A percentile compares a stretch with the other conserved stretches of the same genome.
These are phyloP conservation scores for Drosophila pandora DNA, from an alignment of 1,140 invertebrate species.

Conservation along the genomic window DNA sequence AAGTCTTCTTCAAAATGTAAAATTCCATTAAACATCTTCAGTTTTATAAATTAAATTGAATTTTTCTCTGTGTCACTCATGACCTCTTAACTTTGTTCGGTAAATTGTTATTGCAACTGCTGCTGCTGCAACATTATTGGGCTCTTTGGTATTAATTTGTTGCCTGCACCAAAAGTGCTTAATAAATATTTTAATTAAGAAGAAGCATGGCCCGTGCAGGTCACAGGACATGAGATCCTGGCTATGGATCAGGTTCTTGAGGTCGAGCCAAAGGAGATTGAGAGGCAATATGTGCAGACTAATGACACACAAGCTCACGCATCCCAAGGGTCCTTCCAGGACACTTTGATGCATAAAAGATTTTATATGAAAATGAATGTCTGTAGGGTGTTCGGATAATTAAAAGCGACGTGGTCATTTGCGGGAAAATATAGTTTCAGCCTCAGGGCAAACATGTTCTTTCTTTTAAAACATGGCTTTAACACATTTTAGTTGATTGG, in stretches of 20 bases:
- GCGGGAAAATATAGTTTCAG: not conserved
- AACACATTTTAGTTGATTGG: too few relatives aligned
- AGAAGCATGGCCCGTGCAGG: slow-evolving; percentile 7
- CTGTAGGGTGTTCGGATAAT: not conserved
- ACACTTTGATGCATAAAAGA: slow-evolving; percentile 35
- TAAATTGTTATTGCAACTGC: slow-evolving; percentile 16
- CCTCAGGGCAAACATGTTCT: not conserved
- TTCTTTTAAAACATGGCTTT: not conserved
- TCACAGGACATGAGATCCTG: slow-evolving; percentile 19
- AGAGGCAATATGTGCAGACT: slow-evolving; percentile 31
- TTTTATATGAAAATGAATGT: slow-evolving; percentile 15
- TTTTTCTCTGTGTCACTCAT: not conserved
- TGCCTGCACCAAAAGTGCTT: slow-evolving; percentile 70
- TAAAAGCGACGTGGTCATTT: not conserved
- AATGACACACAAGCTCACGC: slow-evolving; percentile 27
- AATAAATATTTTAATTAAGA: slow-evolving; percentile 80
- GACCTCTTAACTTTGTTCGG: slow-evolving; percentile 12
- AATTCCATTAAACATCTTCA: too few relatives aligned
- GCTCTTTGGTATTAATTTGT: slow-evolving; percentile 67
- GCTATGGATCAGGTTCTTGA: slow-evolving; percentile 36
- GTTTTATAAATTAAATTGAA: not conserved
- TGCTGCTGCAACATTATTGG: slow-evolving; percentile 12
- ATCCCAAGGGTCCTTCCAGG: slow-evolving; percentile 4
- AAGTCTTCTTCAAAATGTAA: too few relatives aligned
- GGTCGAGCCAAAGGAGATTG: slow-evolving; percentile 23